Evolutionary conservation across 2,888 invertebrate genomes (phyloP).

Genomic region (Archips xylosteana): DNA sequence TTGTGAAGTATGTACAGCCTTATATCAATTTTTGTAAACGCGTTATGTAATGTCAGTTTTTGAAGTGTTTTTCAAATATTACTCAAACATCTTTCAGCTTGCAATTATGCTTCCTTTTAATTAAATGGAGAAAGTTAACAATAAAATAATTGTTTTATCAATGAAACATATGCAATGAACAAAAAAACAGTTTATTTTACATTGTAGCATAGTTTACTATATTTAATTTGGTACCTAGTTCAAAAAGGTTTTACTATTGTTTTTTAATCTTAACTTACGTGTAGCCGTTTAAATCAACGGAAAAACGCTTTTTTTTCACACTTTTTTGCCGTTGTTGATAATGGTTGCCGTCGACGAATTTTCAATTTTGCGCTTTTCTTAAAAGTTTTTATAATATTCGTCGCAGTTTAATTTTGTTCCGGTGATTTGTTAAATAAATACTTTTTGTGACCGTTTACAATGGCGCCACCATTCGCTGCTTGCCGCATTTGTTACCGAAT

Average conservation of each 20-base stretch:
- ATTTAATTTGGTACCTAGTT: too few species aligned
- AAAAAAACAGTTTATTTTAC: too few species aligned
- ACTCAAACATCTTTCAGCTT: not conserved
- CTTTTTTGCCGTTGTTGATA: not conserved
- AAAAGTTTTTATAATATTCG: not conserved
- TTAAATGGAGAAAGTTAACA: too few species aligned
- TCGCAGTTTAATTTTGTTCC: not conserved
- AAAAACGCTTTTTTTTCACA: not conserved
- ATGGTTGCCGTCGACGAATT: slow-evolving; percentile 2
- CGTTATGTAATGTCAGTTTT: slow-evolving; percentile 4
- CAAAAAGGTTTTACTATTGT: too few species aligned
- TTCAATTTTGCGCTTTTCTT: not conserved
- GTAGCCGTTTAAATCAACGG: not conserved
- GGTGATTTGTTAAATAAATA: not conserved
- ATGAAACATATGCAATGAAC: too few species aligned
- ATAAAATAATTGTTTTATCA: too few species aligned
- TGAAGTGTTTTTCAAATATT: slow-evolving; percentile 6
- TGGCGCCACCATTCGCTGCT: slow-evolving; percentile 34
- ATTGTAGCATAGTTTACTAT: too few species aligned
- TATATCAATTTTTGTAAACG: slow-evolving; percentile 4
- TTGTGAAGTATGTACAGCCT: too few species aligned
- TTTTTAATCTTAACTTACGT: too few species aligned
- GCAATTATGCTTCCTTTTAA: not conserved
- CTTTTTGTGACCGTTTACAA: not conserved
- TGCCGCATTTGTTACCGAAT: slow-evolving; percentile 34